These are phyloP conservation scores for Noctilio leporinus DNA, from an alignment of 2,113 vertebrate species.

Conservation along the genomic window DNA sequence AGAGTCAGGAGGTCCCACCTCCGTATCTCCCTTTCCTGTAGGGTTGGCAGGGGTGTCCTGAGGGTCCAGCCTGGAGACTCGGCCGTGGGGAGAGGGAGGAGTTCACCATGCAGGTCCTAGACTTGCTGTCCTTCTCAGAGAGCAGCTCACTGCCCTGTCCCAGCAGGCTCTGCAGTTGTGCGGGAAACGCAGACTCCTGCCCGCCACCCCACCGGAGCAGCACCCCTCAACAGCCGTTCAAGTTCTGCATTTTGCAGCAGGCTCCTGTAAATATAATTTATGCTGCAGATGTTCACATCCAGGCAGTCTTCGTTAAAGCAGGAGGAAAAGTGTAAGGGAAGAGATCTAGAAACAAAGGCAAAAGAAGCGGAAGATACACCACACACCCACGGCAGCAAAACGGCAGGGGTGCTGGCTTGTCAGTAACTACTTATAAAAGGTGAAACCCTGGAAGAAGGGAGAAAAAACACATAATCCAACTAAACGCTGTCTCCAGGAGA, in stretches of 20 bases:
- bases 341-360: neutral
- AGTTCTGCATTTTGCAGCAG: neutral
- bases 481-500: neutral
- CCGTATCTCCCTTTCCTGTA: neutral
- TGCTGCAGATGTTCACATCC: neutral
- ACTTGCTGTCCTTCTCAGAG: too few relatives aligned
- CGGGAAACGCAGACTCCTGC: neutral
- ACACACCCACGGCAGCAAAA: neutral
- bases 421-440: neutral
- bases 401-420: neutral
- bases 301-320: neutral
- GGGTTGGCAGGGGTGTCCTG: neutral
- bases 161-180: accelerated
- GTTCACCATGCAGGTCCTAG: too few relatives aligned
- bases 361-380: neutral
- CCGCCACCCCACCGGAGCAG: neutral
- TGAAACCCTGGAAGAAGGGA: neutral
- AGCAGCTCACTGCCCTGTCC: neutral
- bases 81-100: neutral
- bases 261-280: neutral
- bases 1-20: neutral
- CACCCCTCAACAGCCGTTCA: accelerated
- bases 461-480: neutral
- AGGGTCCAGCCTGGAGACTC: neutral
- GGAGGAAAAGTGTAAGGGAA: neutral